These are phyloP conservation scores for Bimastos eiseni DNA, from an alignment of 2,888 invertebrate species.

Conservation along the genomic window DNA sequence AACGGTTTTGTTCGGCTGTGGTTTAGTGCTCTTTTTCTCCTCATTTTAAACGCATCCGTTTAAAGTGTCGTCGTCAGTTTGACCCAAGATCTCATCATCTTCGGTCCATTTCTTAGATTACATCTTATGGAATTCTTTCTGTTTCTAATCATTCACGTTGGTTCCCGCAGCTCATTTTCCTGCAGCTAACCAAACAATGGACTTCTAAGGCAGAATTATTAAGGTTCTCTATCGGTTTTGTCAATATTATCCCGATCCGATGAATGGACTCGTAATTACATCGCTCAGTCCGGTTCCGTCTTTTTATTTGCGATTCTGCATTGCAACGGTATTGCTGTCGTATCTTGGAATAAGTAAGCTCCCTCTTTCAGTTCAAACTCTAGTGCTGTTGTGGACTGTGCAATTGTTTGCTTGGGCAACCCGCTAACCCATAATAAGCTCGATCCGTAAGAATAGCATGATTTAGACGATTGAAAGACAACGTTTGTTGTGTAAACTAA, in stretches of 20 bases:
- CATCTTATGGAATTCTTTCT: neutral
- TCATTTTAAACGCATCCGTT: neutral
- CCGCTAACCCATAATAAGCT: neutral
- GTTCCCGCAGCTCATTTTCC: too few species aligned
- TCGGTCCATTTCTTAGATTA: neutral
- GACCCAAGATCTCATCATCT: neutral
- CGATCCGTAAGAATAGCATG: neutral
- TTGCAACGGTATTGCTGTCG: neutral
- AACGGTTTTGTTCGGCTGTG: too few species aligned
- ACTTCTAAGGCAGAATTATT: neutral
- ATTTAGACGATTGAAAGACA: neutral
- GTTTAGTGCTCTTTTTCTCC: too few species aligned
- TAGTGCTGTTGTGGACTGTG: neutral
- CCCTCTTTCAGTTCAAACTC: neutral
- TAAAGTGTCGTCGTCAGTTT: neutral
- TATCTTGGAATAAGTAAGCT: constrained; percentile 6
- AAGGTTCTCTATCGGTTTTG: neutral
- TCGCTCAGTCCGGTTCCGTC: neutral
- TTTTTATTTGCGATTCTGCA: neutral
- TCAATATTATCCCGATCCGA: constrained; percentile 13
- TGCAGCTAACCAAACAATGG: neutral
- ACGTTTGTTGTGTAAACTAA: neutral
- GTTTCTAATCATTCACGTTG: neutral
- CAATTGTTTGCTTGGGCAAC: neutral
- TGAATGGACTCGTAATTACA: neutral